Evolutionary conservation across 2,797 vertebrate species (phyloP).

Genomic region (Thripadectes ignobilis): DNA sequence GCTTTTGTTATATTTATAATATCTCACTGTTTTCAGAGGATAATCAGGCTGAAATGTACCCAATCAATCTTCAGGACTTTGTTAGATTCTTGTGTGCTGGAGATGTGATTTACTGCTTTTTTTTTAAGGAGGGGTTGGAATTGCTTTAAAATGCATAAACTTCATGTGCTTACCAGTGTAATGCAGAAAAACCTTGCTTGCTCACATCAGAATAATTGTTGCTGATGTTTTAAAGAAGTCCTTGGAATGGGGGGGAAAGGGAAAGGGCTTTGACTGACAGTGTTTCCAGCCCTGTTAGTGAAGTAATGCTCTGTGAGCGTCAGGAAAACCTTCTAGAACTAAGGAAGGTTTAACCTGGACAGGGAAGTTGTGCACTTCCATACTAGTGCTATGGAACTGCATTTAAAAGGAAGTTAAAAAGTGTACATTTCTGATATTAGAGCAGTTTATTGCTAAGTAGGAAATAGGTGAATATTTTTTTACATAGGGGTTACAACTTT

Average conservation of each 20-base stretch:
- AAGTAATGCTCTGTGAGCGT: neutral
- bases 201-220: neutral
- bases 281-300: neutral
- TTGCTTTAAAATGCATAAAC: neutral
- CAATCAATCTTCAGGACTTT: slow-evolving; percentile 65
- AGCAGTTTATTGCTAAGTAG: neutral
- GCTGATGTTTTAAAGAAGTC: neutral
- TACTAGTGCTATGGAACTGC: neutral
- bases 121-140: neutral
- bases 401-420: neutral
- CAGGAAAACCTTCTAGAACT: neutral
- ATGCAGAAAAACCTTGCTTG: neutral
- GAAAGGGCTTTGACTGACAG: neutral
- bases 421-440: neutral
- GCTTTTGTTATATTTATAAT: slow-evolving; percentile 82
- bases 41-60: slow-evolving; percentile 67
- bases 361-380: neutral
- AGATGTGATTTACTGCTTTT: neutral
- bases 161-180: neutral
- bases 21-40: slow-evolving; percentile 67
- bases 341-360: neutral
- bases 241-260: neutral
- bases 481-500: fast-evolving
- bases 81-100: slow-evolving; percentile 3
- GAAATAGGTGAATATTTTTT: neutral